Base-by-base conservation (phyloP, 2,888 invertebrate species). In the Caenorhabditis sp. region DNA sequence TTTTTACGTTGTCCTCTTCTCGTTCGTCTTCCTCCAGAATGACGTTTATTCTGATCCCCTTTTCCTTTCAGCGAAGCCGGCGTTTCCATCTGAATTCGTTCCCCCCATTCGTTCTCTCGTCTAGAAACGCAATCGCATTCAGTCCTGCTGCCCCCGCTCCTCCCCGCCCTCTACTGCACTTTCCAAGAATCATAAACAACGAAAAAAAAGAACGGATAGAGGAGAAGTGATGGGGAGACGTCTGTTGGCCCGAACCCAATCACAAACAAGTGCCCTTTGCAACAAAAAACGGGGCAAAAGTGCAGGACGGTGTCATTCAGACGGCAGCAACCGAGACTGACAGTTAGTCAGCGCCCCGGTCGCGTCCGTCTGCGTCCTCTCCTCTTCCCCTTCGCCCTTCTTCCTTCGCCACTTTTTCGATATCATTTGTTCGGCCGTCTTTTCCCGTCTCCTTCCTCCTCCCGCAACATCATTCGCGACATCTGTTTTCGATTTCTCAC, bases 401-500 rank as follows among this genome's bases (percentile, higher is more conserved):
- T n/a, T 20, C 20, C 41, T 41, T 24, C 41, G 39, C 20, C 41
- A 35, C 39, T 56, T 56, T 53, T 41, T 50, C 50, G 35, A 55
- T 55, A 65, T 55, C 65, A 65, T 22, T 55, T 63, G 43, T 63
- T 32, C 50, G 41, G 6, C 26, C 41, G 27, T 39, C 66, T 17
- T 39, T 55, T 53, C 46, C 17, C 48, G 24, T 35, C 55, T 35
- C 22, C 62, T 32, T 50, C 26, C 41, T 17, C 24, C 24, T 32
- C 24, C 17, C 39, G 22, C n/a, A n/a, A n/a, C n/a, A n/a, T 13
- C 32, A 27, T 41, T 26, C 22, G 24, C 39, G 20, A 48, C 58
- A 68, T 68, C 58, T 68, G 58, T 59, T 68, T 68, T 58, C 45
- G 41, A 56, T 27, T 56, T 43, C 41, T 56, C 39, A 55, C 53